Percentiles rank a stretch among this genome's conserved stretches.
Conservation (phyloP, 2,113 vertebrate species). For the Kryptolebias marmoratus region DNA sequence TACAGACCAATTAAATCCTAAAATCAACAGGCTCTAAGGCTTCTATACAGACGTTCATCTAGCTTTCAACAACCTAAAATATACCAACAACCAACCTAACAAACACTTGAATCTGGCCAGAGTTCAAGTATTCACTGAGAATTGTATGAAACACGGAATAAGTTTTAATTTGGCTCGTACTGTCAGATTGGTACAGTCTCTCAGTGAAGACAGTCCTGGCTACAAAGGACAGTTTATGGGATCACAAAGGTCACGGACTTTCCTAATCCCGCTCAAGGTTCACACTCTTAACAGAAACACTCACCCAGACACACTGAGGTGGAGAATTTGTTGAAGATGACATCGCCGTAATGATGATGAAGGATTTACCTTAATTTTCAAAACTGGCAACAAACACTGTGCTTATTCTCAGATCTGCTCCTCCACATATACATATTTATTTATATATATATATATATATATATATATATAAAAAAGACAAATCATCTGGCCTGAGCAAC, state of each 20-base stretch:
- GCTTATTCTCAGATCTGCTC: slow-evolving; percentile 15
- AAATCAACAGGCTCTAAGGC: not conserved
- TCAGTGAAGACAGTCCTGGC: slow-evolving; percentile 54
- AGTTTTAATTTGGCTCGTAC: not conserved
- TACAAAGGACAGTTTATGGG: not conserved
- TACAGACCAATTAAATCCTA: slow-evolving; percentile 7
- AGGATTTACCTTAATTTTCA: slow-evolving; percentile 25
- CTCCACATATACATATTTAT: not conserved
- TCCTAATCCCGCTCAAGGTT: slow-evolving; percentile 21
- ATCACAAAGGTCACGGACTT: slow-evolving; percentile 14
- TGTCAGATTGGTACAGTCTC: slow-evolving; percentile 7
- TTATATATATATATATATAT: too few relatives aligned
- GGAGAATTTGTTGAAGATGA: slow-evolving; percentile 38
- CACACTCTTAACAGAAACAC: slow-evolving; percentile 44
- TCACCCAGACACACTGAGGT: slow-evolving; percentile 62
- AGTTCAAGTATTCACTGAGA: slow-evolving; percentile 58
- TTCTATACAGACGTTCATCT: not conserved
- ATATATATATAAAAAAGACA: not conserved
- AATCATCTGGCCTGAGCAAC: not conserved
- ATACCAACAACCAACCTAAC: slow-evolving; percentile 28
- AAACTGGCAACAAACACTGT: slow-evolving; percentile 16
- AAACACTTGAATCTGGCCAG: slow-evolving; percentile 18
- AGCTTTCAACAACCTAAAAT: slow-evolving; percentile 20
- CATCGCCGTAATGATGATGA: slow-evolving; percentile 50
- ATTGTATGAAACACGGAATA: not conserved